Evolutionary conservation across 2,113 vertebrate genomes (phyloP), one percentile per base, ranked within the genome.

Genomic region (Cololabis saira): DNA sequence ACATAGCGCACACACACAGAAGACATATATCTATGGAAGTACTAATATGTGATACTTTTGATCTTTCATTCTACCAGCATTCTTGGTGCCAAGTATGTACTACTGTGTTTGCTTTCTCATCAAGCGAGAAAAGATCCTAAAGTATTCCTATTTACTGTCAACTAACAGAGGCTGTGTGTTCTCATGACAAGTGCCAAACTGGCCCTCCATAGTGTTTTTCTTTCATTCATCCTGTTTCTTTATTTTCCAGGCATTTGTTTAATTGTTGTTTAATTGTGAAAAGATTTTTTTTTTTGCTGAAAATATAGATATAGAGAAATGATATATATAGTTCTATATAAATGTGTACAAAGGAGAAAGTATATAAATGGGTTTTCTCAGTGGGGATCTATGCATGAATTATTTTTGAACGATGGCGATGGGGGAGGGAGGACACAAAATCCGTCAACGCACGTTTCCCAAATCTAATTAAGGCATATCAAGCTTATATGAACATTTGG

Each of bases 331-430:
- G 84, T 87, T 91, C 80, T 91, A 88, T 90, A 87, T 84, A 91
- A 85, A 90, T 87, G 85, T 92, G 88, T 91, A 92, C 88, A 90
- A 89, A 92, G 88, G 74, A 90, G 83, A 88, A 91, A 90, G 85
- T 89, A 90, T 91, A 91, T 90, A 74, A 85, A 90, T 74, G 83
- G 87, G 78, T 87, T 91, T 89, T 88, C 80, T 91, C 82, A 79
- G 81, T 78, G 85, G 91, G 88, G 90, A 89, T 89, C 90, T 92
- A 91, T 93, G 91, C 93, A 93, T 93, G 93, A 91, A 83, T 88
- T 92, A 80, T 93, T 91, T 91, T 91, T 93, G 80, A 60, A 87
- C 82, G 74, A 73, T 44, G 73, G 79, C 30, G 61, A 54, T 1
- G 24, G 48, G 55, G 18, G 61, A 70, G 61, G 71, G 74, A 57